Base-by-base conservation (phyloP, 1,140 invertebrate species). In the Reticulitermes speratus region DNA sequence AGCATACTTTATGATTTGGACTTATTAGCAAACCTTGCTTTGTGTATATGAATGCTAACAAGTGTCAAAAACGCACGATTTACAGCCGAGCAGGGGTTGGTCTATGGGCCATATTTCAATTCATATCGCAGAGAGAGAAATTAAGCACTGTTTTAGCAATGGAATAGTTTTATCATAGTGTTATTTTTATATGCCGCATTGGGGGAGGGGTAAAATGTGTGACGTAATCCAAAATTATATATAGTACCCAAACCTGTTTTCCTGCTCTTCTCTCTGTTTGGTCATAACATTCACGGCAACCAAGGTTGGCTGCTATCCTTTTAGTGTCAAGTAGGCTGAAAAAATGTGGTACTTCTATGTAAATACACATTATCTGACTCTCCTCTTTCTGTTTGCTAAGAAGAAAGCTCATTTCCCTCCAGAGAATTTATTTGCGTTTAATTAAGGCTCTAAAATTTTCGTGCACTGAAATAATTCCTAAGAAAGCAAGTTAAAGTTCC, bases 391-490 rank as follows among this genome's bases (percentile, higher is more conserved):
- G 65, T 75, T 75, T 75, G 65, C n/a, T 75, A 75, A 75, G 65
- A 75, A 75, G 65, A 75, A 75, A 75, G 65, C n/a, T 75, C n/a
- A 75, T 75, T 75, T 75, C 65, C 65, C 65, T 75, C 65, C 65
- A 6, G n/a, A 75, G 65, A 75, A n/a, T 75, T 30, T 75, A 75
- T 75, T 75, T 75, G 14, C 65, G 25, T 75, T 75, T 75, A 75
- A 75, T 75, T 75, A 75, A n/a, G 14, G 25, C n/a, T 75, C n/a
- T 30, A 75, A 75, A n/a, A 30, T 75, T 30, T 75, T 75, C 65
- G n/a, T 75, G 65, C 65, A 75, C 11, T 30, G 25, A 75, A 30
- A 75, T 25, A n/a, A n/a, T 75, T 75, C n/a, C n/a, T 14, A 55
- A n/a, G 25, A n/a, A 75, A 75, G 25, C 5, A 75, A 25, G 65